phyloP scores from a whole-genome alignment of 2,113 vertebrate genomes.

The Dermatemys mawii region DNA sequence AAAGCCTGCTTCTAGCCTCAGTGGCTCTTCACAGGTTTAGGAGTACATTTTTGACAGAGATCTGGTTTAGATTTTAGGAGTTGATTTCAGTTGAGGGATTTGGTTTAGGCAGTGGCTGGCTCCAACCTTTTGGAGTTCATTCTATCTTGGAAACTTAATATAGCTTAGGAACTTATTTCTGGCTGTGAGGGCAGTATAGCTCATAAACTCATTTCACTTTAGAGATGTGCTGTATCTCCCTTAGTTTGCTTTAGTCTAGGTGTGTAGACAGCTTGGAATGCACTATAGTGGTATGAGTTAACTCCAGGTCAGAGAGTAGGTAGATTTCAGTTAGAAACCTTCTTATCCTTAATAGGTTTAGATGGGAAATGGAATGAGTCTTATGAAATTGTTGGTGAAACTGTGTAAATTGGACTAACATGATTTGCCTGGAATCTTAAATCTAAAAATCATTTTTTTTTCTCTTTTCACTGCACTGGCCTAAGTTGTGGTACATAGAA shows the following conservation, averaged over 20 bases:
- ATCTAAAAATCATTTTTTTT: neutral
- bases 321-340: neutral
- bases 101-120: neutral
- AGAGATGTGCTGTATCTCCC: neutral
- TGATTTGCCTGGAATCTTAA: neutral
- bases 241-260: neutral
- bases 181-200: neutral
- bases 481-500: neutral
- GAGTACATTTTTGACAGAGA: neutral
- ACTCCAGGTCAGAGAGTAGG: neutral
- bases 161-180: neutral
- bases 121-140: neutral
- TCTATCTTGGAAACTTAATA: neutral
- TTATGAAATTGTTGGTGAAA: neutral
- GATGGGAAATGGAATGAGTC: neutral
- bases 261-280: neutral
- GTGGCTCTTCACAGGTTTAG: neutral
- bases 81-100: neutral
- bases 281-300: neutral
- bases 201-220: neutral
- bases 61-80: neutral
- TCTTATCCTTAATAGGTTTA: neutral
- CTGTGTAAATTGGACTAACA: neutral
- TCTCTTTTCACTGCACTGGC: neutral
- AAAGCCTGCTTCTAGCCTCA: accelerated